These are phyloP conservation scores for Anthophora plumipes DNA, from an alignment of 2,888 invertebrate species.

Conservation along the genomic window DNA sequence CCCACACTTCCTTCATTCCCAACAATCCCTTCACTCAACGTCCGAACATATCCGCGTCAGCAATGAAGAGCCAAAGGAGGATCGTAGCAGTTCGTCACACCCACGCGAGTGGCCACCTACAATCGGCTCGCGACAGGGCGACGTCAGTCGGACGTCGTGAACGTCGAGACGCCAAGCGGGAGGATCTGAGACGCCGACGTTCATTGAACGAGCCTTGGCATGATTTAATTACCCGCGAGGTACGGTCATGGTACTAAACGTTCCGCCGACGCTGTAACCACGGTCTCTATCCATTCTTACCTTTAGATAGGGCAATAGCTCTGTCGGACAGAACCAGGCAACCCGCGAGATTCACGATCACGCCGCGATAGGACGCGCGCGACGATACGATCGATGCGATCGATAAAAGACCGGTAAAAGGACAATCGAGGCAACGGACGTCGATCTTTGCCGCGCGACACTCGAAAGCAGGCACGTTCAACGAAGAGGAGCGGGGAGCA, in stretches of 20 bases:
- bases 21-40: background rate
- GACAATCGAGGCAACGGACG: slow-evolving; percentile 60
- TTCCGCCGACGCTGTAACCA: slow-evolving; percentile 3
- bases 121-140: slow-evolving; percentile 39
- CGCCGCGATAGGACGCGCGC: slow-evolving; percentile 72
- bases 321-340: slow-evolving; percentile 17
- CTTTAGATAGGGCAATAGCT: slow-evolving; percentile 51
- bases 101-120: slow-evolving; percentile 59
- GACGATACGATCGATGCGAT: slow-evolving; percentile 74
- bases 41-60: slow-evolving; percentile 1
- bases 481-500: slow-evolving; percentile 29
- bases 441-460: slow-evolving; percentile 68
- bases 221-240: slow-evolving; percentile 78
- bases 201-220: slow-evolving; percentile 54
- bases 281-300: slow-evolving; percentile 62
- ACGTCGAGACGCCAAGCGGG: slow-evolving; percentile 34
- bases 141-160: slow-evolving; percentile 37
- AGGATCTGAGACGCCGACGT: slow-evolving; percentile 60
- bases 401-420: slow-evolving; percentile 64
- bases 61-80: slow-evolving; percentile 28
- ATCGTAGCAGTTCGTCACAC: slow-evolving; percentile 47
- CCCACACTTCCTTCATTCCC: background rate
- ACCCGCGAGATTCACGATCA: slow-evolving; percentile 69
- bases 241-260: slow-evolving; percentile 59
- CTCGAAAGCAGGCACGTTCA: slow-evolving; percentile 53